Evolutionary conservation across 2,113 vertebrate species (phyloP).

Genomic region (Naja naja): DNA sequence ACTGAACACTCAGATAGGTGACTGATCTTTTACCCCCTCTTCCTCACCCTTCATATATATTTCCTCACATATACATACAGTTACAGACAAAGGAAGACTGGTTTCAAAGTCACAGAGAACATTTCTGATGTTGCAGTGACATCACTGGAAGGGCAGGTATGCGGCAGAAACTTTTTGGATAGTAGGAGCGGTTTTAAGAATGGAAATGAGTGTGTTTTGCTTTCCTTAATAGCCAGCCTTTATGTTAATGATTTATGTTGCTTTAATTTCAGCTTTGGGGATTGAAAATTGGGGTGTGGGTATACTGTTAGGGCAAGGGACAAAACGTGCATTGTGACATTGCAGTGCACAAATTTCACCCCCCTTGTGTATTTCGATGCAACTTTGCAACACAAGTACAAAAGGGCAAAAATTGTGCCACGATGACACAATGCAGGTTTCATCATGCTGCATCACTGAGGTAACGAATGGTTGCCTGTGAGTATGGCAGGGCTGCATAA

Average conservation of each 20-base stretch:
- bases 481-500: neutral
- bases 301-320: neutral
- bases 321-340: neutral
- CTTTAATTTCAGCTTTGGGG: neutral
- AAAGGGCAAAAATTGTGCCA: neutral
- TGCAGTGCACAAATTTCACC: neutral
- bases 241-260: neutral
- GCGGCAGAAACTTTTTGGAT: neutral
- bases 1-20: neutral
- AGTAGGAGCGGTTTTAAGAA: neutral
- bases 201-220: neutral
- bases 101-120: neutral
- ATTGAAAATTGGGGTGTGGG: neutral
- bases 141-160: neutral
- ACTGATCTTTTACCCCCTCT: neutral
- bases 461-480: neutral
- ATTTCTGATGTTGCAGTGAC: neutral
- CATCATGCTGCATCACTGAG: neutral
- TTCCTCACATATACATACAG: neutral
- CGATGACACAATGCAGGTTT: neutral
- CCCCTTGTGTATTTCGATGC: neutral
- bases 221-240: neutral
- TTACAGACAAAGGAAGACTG: neutral
- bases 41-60: neutral
- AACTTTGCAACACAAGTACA: neutral